Conservation (phyloP, 23 tunicate genomes). For the Botrylloides violaceus region DNA sequence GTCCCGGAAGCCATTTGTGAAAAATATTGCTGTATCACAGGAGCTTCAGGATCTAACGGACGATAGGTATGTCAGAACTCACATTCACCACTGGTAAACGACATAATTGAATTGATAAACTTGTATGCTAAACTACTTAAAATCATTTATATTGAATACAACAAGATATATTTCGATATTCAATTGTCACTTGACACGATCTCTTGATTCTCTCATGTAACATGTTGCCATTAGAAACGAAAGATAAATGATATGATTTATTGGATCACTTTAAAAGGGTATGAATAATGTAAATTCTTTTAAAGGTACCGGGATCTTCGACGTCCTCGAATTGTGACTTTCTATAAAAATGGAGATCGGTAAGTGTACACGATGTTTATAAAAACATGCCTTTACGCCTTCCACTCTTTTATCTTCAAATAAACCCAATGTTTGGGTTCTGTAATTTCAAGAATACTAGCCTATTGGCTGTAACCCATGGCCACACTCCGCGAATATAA, state of each 20-base stretch:
- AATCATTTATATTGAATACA: neutral
- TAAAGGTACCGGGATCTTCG: conserved; percentile 84
- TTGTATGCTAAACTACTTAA: neutral
- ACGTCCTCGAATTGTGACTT: conserved; percentile 82
- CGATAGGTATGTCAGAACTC: conserved; percentile 50
- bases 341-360: conserved; percentile 99
- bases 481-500: too few relatives aligned
- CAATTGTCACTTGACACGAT: neutral
- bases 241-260: neutral
- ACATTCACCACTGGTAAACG: neutral
- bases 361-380: too few relatives aligned
- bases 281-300: too few relatives aligned
- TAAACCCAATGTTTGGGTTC: too few relatives aligned
- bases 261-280: too few relatives aligned
- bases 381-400: too few relatives aligned
- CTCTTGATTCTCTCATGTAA: neutral
- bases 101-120: neutral
- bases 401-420: too few relatives aligned
- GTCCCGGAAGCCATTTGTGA: conserved; percentile 19
- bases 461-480: too few relatives aligned
- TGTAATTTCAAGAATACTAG: too few relatives aligned
- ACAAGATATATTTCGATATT: neutral
- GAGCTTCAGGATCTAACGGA: conserved; percentile 94
- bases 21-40: conserved; percentile 57
- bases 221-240: conserved; percentile 3